A percentile compares a stretch with the other conserved stretches of the same genome.
Evolutionary conservation across 2,888 invertebrate genomes (phyloP).

Genomic region (Aphidius colemani): DNA sequence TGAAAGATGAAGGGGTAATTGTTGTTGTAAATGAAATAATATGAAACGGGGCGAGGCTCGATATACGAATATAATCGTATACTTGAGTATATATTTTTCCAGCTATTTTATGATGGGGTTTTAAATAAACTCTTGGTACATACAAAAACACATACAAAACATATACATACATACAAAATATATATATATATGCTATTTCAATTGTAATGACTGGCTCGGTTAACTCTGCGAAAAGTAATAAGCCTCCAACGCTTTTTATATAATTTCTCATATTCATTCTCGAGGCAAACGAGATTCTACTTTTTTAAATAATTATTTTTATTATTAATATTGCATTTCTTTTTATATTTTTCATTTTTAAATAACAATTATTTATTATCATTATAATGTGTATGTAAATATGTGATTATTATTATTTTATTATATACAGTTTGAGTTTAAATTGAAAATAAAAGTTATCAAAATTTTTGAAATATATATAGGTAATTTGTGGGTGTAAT

Average conservation of each 20-base stretch:
- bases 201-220: conserved; percentile 12
- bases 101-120: conserved; percentile 9
- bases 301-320: too few species aligned
- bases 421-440: background rate
- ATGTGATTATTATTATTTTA: background rate
- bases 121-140: background rate
- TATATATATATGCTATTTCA: background rate
- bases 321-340: too few species aligned
- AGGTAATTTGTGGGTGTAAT: background rate
- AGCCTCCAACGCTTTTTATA: conserved; percentile 1
- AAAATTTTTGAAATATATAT: too few species aligned
- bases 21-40: conserved; percentile 26
- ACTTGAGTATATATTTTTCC: conserved; percentile 3
- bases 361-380: too few species aligned
- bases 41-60: conserved; percentile 14
- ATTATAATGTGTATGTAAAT: too few species aligned
- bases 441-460: background rate
- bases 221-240: conserved; percentile 18
- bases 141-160: background rate
- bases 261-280: too few species aligned
- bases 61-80: conserved; percentile 8
- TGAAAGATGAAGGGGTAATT: background rate
- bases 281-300: too few species aligned
- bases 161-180: background rate
- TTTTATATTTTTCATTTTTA: too few species aligned